Percentiles rank a stretch among this genome's conserved stretches.
Evolutionary conservation across 2,113 vertebrate species (phyloP).

Genomic region (Cervus canadensis): DNA sequence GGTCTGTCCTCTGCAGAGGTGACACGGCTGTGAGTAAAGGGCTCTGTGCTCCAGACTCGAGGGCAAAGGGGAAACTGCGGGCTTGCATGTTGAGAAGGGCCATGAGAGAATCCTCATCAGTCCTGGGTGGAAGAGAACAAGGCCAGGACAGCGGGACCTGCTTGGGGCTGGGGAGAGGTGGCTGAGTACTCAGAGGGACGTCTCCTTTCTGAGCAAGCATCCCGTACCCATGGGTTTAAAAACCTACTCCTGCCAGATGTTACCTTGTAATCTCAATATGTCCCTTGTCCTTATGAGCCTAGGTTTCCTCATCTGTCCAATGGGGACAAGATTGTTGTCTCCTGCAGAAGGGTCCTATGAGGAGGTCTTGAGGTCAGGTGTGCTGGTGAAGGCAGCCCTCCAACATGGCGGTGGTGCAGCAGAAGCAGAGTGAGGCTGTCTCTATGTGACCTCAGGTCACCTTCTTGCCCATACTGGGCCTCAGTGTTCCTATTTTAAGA

Average conservation of each 20-base stretch:
- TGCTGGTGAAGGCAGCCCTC: not conserved
- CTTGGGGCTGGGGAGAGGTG: not conserved
- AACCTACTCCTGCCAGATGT: not conserved
- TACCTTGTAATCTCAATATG: not conserved
- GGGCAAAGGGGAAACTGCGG: not conserved
- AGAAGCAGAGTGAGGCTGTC: not conserved
- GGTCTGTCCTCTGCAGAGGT: accelerated
- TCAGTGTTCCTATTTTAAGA: not conserved
- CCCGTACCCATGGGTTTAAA: not conserved
- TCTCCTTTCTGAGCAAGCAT: not conserved
- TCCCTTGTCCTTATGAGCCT: not conserved
- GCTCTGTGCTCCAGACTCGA: accelerated
- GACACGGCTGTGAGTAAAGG: accelerated
- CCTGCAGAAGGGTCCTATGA: not conserved
- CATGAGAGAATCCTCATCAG: not conserved
- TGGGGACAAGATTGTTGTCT: too few relatives aligned
- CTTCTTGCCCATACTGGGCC: not conserved
- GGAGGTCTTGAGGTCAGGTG: not conserved
- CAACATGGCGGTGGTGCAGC: not conserved
- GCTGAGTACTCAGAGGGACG: not conserved
- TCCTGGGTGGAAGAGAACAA: not conserved
- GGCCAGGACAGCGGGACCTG: not conserved
- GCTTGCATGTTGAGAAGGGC: not conserved
- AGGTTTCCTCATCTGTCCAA: not conserved
- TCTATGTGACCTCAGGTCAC: not conserved